phyloP scores from a whole-genome alignment of 2,888 invertebrate species.

The Acleris sparsana region DNA sequence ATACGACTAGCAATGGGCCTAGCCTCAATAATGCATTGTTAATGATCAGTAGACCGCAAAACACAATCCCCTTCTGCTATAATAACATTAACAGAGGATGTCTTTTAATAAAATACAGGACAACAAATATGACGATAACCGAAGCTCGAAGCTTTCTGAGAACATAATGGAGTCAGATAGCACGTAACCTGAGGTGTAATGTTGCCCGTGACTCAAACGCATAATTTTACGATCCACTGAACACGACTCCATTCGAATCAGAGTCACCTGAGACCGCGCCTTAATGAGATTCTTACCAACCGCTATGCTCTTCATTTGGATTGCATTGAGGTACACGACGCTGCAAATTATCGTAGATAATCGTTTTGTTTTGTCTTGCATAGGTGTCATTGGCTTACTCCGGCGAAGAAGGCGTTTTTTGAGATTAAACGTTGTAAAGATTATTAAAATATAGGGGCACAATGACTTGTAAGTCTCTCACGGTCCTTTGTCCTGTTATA shows the following conservation, averaged over 20 bases:
- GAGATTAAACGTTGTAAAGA: not conserved
- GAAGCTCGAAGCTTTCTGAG: slow-evolving; percentile 48
- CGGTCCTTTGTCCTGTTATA: slow-evolving; percentile 69
- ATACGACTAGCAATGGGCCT: slow-evolving; percentile 7
- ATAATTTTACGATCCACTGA: slow-evolving; percentile 62
- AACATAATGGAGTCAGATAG: slow-evolving; percentile 49
- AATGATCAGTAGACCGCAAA: slow-evolving; percentile 9
- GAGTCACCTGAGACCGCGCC: slow-evolving; percentile 38
- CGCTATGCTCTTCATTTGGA: slow-evolving; percentile 8
- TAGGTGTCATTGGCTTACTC: slow-evolving; percentile 16
- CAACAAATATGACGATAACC: slow-evolving; percentile 44
- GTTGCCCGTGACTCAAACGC: slow-evolving; percentile 53
- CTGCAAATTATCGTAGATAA: slow-evolving; percentile 8
- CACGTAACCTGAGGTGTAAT: slow-evolving; percentile 49
- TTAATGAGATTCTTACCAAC: slow-evolving; percentile 27
- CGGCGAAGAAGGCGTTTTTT: not conserved
- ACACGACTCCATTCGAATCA: slow-evolving; percentile 49
- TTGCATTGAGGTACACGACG: slow-evolving; percentile 7
- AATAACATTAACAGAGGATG: slow-evolving; percentile 30
- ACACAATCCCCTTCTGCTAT: slow-evolving; percentile 11
- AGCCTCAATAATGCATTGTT: slow-evolving; percentile 17
- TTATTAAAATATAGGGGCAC: slow-evolving; percentile 48
- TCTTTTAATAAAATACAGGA: slow-evolving; percentile 47
- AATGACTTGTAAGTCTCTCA: slow-evolving; percentile 65
- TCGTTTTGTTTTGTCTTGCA: slow-evolving; percentile 12